A percentile compares a stretch with the other conserved stretches of the same genome.
These are phyloP conservation scores for Trogon melanurus DNA, from an alignment of 2,113 vertebrate genomes.

Conservation along the genomic window DNA sequence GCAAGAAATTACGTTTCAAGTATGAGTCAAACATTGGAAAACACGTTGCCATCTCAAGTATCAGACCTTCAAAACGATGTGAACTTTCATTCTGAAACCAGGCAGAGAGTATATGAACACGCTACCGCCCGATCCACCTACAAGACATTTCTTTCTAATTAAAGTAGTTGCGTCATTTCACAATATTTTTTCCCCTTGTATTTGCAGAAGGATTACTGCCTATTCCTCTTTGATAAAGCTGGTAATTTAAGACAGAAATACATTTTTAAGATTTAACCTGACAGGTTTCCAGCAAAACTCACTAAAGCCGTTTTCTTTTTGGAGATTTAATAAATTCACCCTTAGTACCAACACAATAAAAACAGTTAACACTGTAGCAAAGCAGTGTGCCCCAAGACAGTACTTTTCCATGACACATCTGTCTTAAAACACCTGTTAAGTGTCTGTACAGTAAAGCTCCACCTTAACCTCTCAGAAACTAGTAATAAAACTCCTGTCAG, in stretches of 20 bases:
- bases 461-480: neutral
- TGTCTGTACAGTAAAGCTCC: neutral
- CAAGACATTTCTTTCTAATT: slow-evolving; percentile 14
- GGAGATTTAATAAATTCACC: neutral
- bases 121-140: neutral
- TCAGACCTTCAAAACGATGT: neutral
- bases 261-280: neutral
- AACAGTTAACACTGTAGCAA: neutral
- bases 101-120: neutral
- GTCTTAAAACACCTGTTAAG: neutral
- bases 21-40: slow-evolving; percentile 32
- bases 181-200: neutral
- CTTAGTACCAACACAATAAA: neutral
- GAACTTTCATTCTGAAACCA: slow-evolving; percentile 10
- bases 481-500: neutral
- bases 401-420: neutral
- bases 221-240: neutral
- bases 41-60: neutral
- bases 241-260: neutral
- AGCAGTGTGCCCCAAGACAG: neutral
- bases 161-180: slow-evolving; percentile 9
- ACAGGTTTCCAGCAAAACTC: neutral
- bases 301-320: neutral
- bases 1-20: neutral
- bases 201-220: slow-evolving; percentile 6